phyloP scores from a whole-genome alignment of 92 coral and sea anemone species.

The Umimayanthus chanpuru region DNA sequence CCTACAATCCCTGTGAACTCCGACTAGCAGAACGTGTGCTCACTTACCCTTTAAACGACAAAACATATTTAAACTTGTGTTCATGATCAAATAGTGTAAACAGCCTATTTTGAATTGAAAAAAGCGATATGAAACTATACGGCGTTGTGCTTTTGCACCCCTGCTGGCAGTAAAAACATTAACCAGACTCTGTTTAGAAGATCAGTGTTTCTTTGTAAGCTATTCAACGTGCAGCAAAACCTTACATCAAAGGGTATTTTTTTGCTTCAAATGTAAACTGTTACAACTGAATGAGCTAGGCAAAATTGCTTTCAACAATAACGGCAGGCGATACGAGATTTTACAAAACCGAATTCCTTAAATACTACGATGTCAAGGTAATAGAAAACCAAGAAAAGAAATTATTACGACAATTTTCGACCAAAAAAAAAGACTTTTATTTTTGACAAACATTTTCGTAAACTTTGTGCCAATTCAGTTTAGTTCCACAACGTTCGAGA shows the following conservation, averaged over 20 bases:
- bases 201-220: not conserved
- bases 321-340: too few species aligned
- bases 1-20: too few species aligned
- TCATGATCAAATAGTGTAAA: not conserved
- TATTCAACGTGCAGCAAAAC: not conserved
- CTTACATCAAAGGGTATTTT: not conserved
- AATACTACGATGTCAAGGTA: too few species aligned
- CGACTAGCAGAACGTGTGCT: not conserved
- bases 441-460: not conserved
- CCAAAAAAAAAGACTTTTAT: not conserved
- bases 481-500: too few species aligned
- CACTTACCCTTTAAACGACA: not conserved
- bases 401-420: not conserved
- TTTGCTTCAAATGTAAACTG: not conserved
- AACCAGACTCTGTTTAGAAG: not conserved
- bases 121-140: not conserved
- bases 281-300: not conserved
- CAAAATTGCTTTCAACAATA: too few species aligned
- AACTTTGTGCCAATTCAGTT: not conserved
- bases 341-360: too few species aligned
- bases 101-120: not conserved
- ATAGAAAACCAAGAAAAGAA: not conserved
- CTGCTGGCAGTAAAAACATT: not conserved
- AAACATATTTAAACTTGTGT: not conserved
- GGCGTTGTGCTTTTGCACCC: not conserved